phyloP scores from a whole-genome alignment of 2,797 vertebrate species.

The Odontamblyopus lacepedii region DNA sequence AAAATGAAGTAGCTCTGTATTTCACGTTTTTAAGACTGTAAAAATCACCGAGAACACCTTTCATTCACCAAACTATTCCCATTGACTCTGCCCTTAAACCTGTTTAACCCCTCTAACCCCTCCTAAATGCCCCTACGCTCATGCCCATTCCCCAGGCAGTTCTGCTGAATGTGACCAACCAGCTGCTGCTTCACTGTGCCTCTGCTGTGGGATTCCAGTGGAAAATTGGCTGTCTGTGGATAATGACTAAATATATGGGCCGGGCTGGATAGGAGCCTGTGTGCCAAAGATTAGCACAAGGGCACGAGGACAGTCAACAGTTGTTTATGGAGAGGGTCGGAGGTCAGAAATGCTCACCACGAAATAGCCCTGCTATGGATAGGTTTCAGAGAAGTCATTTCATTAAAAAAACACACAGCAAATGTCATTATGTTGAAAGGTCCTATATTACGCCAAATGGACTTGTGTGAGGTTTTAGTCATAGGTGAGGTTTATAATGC shows the following conservation, averaged over 20 bases:
- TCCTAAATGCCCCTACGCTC: neutral
- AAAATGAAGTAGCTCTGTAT: too few species aligned
- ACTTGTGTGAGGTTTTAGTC: too few species aligned
- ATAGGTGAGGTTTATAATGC: too few species aligned
- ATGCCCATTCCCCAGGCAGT: slow-evolving; percentile 6
- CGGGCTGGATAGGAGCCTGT: slow-evolving; percentile 14
- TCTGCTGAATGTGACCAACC: slow-evolving; percentile 12
- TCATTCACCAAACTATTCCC: neutral
- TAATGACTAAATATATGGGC: slow-evolving; percentile 25
- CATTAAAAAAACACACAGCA: too few species aligned
- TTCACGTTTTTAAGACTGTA: too few species aligned
- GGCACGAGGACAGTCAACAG: slow-evolving; percentile 16
- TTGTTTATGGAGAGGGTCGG: slow-evolving; percentile 1
- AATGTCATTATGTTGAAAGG: too few species aligned
- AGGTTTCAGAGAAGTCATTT: neutral
- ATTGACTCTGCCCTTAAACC: neutral
- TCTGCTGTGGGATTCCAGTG: slow-evolving; percentile 12
- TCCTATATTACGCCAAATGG: too few species aligned
- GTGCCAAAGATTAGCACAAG: slow-evolving; percentile 14
- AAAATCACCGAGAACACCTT: neutral
- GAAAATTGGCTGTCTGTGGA: slow-evolving; percentile 36
- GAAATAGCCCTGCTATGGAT: neutral
- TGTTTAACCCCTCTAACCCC: too few species aligned
- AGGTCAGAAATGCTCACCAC: neutral
- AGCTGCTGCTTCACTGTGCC: slow-evolving; percentile 10